Percentiles rank a stretch among this genome's conserved stretches.
Conservation (phyloP, 2,113 vertebrate species). For the Dromaius novaehollandiae region DNA sequence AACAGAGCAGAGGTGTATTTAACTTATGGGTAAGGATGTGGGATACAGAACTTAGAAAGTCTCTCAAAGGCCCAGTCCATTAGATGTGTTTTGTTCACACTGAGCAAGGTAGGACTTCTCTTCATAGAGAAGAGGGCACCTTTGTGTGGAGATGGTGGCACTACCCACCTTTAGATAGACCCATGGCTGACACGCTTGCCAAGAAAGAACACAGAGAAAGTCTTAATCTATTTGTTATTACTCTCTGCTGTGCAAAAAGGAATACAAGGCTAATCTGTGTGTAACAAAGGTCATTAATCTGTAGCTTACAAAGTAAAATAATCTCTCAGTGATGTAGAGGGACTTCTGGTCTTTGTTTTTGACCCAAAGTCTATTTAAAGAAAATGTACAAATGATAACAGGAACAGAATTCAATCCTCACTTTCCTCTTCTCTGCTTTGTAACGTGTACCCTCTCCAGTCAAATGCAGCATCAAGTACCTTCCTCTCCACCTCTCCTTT, state of each 20-base stretch:
- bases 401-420: background rate
- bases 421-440: background rate
- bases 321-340: background rate
- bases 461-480: background rate
- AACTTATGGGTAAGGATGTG: too few species aligned
- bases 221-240: background rate
- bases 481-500: background rate
- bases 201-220: background rate
- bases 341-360: background rate
- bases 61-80: too few species aligned
- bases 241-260: background rate
- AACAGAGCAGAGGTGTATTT: too few species aligned
- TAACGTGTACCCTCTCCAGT: rapidly evolving
- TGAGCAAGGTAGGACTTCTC: too few species aligned
- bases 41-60: too few species aligned
- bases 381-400: background rate
- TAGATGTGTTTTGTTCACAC: too few species aligned
- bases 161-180: background rate
- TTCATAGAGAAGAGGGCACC: too few species aligned
- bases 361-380: background rate
- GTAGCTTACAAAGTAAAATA: background rate
- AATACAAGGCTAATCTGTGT: background rate
- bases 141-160: too few species aligned
- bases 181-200: background rate
- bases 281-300: background rate